Evolutionary conservation across 2,113 vertebrate genomes (phyloP), one percentile per base, ranked within the genome.

Genomic region (Hassar affinis): DNA sequence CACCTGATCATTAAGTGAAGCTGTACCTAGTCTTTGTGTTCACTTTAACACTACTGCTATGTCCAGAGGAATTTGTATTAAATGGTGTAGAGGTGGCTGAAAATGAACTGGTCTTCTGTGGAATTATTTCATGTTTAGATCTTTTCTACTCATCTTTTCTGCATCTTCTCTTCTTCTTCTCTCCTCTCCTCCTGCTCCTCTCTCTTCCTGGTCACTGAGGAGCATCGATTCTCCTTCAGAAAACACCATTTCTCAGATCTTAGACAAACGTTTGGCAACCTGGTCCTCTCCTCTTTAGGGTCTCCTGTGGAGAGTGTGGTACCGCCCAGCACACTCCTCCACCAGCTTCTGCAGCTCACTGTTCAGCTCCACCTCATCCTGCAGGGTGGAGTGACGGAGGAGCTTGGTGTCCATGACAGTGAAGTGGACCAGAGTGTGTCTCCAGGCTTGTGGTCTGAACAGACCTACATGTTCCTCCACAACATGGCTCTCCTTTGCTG

Each of bases 381-480:
- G 27, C 42, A 87, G 35, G 27, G 35, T 78, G 61, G 75, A 54
- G 25, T 78, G 79, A 59, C 45, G 75, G 25, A 88, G 80, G 42
- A 30, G 42, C 17, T 85, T 80, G 38, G 49, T 42, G 68, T 86
- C 79, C 45, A 64, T 72, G 49, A 88, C 42, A 10, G 86, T 88
- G 75, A 88, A 88, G 47, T 87, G 68, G 59, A 89, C 86, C 76
- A 89, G 35, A 2, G 84, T 78, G 56, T 87, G 78, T 27, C 45
- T 75, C 88, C 88, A 89, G 25, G 84, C 84, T 69, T 59, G 49
- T 71, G 80, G 86, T 14, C 88, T 86, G 15, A 89, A 84, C 69
- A 89, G 30, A 47, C 74, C 79, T 35, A 89, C 54, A 10, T 89
- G 88, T 62, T 87, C 88, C 77, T 86, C 88, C 4, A 51, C 47